These are phyloP conservation scores for Enteromius viviparus DNA, from an alignment of 2,797 vertebrate species.

Conservation along the genomic window DNA sequence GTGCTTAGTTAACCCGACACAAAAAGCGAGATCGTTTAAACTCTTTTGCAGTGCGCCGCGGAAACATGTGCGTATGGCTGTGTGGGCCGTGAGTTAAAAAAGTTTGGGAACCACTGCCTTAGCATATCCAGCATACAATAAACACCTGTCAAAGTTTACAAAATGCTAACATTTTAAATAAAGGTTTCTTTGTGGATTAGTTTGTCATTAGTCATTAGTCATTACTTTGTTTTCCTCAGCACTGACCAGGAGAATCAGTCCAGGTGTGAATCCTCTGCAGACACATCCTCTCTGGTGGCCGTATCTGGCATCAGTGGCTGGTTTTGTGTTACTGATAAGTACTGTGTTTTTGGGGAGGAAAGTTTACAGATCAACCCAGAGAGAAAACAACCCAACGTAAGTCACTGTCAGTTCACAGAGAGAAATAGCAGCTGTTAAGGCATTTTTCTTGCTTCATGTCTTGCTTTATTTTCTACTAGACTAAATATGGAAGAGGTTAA, in stretches of 20 bases:
- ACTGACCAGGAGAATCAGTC: conserved; percentile 7
- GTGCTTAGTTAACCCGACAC: no score
- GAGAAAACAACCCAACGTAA: neutral
- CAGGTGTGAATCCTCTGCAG: neutral
- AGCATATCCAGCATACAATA: no score
- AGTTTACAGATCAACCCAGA: neutral
- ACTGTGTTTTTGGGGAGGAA: neutral
- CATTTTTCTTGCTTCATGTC: neutral
- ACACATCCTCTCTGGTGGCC: neutral
- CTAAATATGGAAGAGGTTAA: conserved; percentile 7
- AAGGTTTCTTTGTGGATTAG: neutral
- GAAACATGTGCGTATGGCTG: no score
- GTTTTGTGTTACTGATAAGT: conserved; percentile 4
- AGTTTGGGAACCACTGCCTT: no score
- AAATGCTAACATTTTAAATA: neutral
- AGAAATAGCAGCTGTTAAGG: neutral
- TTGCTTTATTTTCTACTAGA: neutral
- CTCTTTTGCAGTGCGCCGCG: no score
- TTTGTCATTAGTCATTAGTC: no score
- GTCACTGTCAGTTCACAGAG: neutral
- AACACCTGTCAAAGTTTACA: neutral
- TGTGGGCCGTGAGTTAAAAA: no score
- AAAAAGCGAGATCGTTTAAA: no score
- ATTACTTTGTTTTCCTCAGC: conserved; percentile 19
- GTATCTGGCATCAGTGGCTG: neutral